These are phyloP conservation scores for Hemistola chrysoprasaria DNA, from an alignment of 2,888 invertebrate genomes.

Conservation along the genomic window DNA sequence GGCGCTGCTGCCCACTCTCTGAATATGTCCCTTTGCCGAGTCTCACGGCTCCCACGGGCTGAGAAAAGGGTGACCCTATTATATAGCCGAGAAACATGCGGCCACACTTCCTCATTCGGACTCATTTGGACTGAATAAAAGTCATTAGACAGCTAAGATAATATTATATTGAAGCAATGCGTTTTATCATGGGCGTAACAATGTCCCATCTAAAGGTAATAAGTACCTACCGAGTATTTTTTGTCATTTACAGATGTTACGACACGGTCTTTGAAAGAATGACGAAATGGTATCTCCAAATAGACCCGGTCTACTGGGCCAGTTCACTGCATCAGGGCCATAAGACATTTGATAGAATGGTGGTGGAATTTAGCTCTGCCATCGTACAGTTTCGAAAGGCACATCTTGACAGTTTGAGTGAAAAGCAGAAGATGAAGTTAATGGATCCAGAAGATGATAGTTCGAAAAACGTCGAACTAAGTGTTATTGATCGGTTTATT, in stretches of 20 bases:
- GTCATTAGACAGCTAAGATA: too few relatives aligned
- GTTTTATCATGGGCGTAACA: too few relatives aligned
- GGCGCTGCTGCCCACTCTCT: too few relatives aligned
- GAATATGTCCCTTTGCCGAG: too few relatives aligned
- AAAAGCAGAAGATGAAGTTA: constrained; percentile 33
- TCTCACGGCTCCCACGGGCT: too few relatives aligned
- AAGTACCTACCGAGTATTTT: background rate
- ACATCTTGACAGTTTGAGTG: constrained; percentile 34
- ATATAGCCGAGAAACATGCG: too few relatives aligned
- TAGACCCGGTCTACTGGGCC: constrained; percentile 56
- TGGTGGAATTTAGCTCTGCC: constrained; percentile 34
- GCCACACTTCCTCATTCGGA: too few relatives aligned
- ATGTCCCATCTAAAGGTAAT: too few relatives aligned
- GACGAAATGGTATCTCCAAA: constrained; percentile 69
- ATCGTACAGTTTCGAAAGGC: constrained; percentile 43
- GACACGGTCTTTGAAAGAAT: constrained; percentile 56
- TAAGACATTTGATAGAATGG: constrained; percentile 33
- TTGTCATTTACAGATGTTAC: constrained; percentile 48
- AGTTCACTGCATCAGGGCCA: constrained; percentile 31
- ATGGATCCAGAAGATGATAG: constrained; percentile 47
- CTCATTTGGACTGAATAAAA: too few relatives aligned
- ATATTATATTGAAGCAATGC: too few relatives aligned
- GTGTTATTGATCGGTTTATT: constrained; percentile 64
- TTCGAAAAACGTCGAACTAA: constrained; percentile 45
- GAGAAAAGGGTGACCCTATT: too few relatives aligned